Evolutionary conservation across 2,888 invertebrate genomes (phyloP).

Genomic region (Eilema caniola): DNA sequence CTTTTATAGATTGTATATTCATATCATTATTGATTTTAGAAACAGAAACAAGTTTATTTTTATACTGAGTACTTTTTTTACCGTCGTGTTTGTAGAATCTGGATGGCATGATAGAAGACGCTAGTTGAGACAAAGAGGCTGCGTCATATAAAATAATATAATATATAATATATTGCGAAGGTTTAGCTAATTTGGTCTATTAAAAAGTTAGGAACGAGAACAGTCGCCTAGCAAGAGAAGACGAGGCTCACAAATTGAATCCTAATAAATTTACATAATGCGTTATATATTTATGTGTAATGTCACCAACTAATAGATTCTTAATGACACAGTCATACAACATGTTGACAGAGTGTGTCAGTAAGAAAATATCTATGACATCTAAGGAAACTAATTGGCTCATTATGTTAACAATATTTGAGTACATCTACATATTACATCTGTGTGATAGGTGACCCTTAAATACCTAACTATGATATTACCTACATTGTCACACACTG

Average conservation of each 20-base stretch:
- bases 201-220: neutral
- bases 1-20: neutral
- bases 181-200: neutral
- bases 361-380: neutral
- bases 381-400: neutral
- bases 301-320: neutral
- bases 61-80: neutral
- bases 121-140: neutral
- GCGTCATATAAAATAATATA: neutral
- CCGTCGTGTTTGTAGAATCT: neutral
- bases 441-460: neutral
- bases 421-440: neutral
- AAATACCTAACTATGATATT: neutral
- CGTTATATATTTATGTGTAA: neutral
- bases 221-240: neutral
- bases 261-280: neutral
- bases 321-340: neutral
- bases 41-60: neutral
- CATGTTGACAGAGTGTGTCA: neutral
- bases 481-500: constrained; percentile 8
- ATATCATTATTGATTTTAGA: neutral
- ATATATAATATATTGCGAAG: neutral
- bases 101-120: constrained; percentile 2
- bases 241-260: neutral
- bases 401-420: neutral